These are phyloP conservation scores for Sternarchorhynchus goeldii DNA, from an alignment of 2,797 vertebrate genomes.

Conservation along the genomic window DNA sequence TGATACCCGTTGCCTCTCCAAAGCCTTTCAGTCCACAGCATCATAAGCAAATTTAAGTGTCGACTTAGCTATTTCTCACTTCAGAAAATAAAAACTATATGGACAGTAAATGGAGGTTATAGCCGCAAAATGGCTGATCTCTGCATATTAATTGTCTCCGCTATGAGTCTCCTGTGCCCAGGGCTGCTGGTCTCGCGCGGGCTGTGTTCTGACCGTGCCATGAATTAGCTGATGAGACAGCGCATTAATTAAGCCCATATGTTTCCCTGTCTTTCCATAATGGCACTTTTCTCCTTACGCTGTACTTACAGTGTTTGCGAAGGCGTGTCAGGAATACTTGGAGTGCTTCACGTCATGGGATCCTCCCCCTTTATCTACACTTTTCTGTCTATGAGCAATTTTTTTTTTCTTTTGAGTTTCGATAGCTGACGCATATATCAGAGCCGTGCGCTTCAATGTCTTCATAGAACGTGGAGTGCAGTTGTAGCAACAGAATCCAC, in stretches of 20 bases:
- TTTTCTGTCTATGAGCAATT: neutral
- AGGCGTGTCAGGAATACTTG: constrained; percentile 17
- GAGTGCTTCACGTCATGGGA: constrained; percentile 4
- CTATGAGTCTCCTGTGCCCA: constrained; percentile 40
- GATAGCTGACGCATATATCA: constrained; percentile 36
- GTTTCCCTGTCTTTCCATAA: constrained; percentile 30
- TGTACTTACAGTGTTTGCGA: constrained; percentile 40
- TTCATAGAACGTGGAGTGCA: constrained; percentile 10
- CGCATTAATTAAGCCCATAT: constrained; percentile 56
- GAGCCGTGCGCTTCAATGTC: constrained; percentile 26
- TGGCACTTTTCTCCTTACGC: constrained; percentile 39
- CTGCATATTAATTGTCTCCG: constrained; percentile 52
- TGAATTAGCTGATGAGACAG: constrained; percentile 40
- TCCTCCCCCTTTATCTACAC: neutral
- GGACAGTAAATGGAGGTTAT: constrained; percentile 41
- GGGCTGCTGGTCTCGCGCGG: constrained; percentile 39
- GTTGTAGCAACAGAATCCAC: constrained; percentile 15
- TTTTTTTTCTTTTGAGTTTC: constrained; percentile 13
- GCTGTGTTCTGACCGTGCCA: constrained; percentile 46
- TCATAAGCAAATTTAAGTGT: constrained; percentile 37
- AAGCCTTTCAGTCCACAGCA: constrained; percentile 6
- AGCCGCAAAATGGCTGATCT: constrained; percentile 45
- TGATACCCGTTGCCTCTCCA: neutral
- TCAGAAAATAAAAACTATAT: constrained; percentile 48
- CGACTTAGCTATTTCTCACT: constrained; percentile 34